Evolutionary conservation across 2,113 vertebrate species (phyloP).

Genomic region (Ptychochromis oligacanthus): DNA sequence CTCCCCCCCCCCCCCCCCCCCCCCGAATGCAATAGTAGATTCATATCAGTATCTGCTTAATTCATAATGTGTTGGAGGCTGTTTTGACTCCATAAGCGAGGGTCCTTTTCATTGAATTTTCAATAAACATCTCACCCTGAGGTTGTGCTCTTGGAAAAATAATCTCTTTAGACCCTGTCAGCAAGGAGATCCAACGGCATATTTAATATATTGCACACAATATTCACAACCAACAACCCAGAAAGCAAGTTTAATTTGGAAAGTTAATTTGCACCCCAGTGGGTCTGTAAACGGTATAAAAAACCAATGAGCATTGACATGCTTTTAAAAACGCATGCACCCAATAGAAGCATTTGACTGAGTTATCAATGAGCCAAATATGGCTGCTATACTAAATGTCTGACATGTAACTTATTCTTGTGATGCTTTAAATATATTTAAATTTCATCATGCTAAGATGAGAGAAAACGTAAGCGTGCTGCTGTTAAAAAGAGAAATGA

Average conservation of each 20-base stretch:
- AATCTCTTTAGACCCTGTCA: slow-evolving; percentile 51
- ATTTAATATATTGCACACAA: slow-evolving; percentile 39
- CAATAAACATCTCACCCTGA: slow-evolving; percentile 59
- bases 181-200: slow-evolving; percentile 67
- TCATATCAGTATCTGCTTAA: slow-evolving; percentile 39
- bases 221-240: slow-evolving; percentile 48
- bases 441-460: slow-evolving; percentile 29
- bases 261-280: slow-evolving; percentile 51
- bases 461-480: not conserved
- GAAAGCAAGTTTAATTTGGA: slow-evolving; percentile 59
- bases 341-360: slow-evolving; percentile 44
- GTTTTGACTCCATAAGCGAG: slow-evolving; percentile 43
- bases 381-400: slow-evolving; percentile 30
- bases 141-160: slow-evolving; percentile 45
- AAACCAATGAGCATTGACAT: slow-evolving; percentile 54
- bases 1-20: slow-evolving; percentile 9
- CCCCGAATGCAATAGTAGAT: not conserved
- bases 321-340: slow-evolving; percentile 60
- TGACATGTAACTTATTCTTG: slow-evolving; percentile 46
- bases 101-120: slow-evolving; percentile 54
- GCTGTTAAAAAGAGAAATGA: not conserved
- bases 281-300: slow-evolving; percentile 39
- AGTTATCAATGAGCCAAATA: slow-evolving; percentile 30
- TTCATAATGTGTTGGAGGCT: slow-evolving; percentile 55
- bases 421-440: slow-evolving; percentile 26